Evolutionary conservation across 2,888 invertebrate genomes (phyloP).

Genomic region (Eristalinus sepulchralis): DNA sequence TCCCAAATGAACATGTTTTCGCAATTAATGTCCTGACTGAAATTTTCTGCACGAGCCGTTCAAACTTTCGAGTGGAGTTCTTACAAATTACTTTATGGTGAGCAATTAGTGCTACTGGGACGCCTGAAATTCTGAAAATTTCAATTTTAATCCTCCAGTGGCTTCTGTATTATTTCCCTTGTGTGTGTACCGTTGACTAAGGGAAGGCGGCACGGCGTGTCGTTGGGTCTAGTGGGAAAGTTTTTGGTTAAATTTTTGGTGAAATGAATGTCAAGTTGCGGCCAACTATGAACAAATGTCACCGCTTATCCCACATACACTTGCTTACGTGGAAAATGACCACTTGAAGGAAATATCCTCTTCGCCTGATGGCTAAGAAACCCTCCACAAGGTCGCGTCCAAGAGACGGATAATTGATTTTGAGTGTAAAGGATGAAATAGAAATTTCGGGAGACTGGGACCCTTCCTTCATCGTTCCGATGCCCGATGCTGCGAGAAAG

Average conservation of each 20-base stretch:
- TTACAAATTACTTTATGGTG: slow-evolving; percentile 38
- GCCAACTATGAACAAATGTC: not conserved
- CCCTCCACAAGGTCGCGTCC: not conserved
- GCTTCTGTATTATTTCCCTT: not conserved
- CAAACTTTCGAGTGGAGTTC: slow-evolving; percentile 39
- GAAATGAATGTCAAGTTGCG: not conserved
- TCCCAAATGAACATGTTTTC: slow-evolving; percentile 36
- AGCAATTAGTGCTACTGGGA: slow-evolving; percentile 40
- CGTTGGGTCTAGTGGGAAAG: not conserved
- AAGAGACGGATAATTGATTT: not conserved
- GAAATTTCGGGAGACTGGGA: not conserved
- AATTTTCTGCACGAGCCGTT: slow-evolving; percentile 11
- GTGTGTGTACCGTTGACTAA: not conserved
- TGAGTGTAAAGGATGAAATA: not conserved
- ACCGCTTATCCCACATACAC: too few relatives aligned
- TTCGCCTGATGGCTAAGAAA: not conserved
- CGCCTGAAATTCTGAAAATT: slow-evolving; percentile 22
- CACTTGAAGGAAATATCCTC: not conserved
- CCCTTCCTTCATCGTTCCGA: not conserved
- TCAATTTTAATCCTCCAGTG: slow-evolving; percentile 22
- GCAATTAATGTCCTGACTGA: slow-evolving; percentile 39
- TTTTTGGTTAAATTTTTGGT: not conserved
- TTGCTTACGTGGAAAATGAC: not conserved
- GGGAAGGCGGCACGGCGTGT: not conserved
- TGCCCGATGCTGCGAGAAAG: not conserved